Conservation (phyloP, 2,888 invertebrate species). For the Orthosia incerta region DNA sequence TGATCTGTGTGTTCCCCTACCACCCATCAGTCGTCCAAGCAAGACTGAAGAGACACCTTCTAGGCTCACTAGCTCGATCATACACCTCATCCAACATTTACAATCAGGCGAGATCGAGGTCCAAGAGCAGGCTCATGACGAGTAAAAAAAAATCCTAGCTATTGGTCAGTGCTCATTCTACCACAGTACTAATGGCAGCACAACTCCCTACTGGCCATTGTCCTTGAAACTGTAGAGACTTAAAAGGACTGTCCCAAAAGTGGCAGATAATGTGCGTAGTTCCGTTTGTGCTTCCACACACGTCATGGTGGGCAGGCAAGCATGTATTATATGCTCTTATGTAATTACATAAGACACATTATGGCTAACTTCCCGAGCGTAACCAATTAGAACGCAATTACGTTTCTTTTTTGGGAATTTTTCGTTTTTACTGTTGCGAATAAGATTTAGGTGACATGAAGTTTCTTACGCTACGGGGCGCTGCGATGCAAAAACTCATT, state of each 20-base stretch:
- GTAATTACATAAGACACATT: conserved; percentile 37
- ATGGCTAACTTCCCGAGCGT: conserved; percentile 49
- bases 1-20: neutral
- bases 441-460: conserved; percentile 50
- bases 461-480: conserved; percentile 37
- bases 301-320: conserved; percentile 19
- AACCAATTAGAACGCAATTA: conserved; percentile 58
- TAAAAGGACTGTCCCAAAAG: neutral
- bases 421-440: conserved; percentile 41
- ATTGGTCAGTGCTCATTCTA: neutral
- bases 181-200: neutral
- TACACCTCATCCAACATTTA: neutral
- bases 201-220: neutral
- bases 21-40: neutral
- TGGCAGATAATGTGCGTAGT: conserved; percentile 29
- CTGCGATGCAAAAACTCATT: conserved; percentile 47
- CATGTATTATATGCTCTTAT: conserved; percentile 27
- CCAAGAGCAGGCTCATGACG: neutral
- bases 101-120: neutral
- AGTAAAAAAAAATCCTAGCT: neutral
- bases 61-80: neutral
- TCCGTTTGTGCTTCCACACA: neutral
- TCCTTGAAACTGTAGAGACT: conserved; percentile 1
- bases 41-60: neutral
- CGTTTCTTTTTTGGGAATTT: conserved; percentile 41